Evolutionary conservation across 2,888 invertebrate species (phyloP).

Genomic region (Fragum sueziense): DNA sequence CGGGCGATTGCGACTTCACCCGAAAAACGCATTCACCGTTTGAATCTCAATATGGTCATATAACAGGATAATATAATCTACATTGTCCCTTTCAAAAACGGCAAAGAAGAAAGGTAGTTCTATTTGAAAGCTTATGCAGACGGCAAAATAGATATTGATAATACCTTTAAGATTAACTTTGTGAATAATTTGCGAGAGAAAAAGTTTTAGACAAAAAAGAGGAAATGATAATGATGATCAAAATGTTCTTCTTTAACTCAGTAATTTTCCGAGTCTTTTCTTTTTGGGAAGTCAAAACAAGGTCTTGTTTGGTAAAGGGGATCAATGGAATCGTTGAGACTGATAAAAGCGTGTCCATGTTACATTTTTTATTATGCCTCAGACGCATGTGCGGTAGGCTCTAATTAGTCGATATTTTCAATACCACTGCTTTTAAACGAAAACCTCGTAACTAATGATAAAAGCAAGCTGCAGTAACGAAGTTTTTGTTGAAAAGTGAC

Average conservation of each 20-base stretch:
- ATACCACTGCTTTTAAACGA: not conserved
- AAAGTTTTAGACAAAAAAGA: not conserved
- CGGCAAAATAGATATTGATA: not conserved
- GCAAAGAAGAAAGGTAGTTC: not conserved
- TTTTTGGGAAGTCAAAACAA: too few species aligned
- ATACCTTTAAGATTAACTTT: not conserved
- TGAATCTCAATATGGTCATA: not conserved
- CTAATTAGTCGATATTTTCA: not conserved
- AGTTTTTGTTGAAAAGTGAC: too few species aligned
- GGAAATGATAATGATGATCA: not conserved
- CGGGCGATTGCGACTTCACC: too few species aligned
- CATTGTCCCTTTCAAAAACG: not conserved
- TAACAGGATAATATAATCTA: not conserved
- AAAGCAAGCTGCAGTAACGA: too few species aligned
- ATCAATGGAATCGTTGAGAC: not conserved
- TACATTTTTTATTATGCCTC: not conserved
- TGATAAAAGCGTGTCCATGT: not conserved
- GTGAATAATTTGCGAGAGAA: not conserved
- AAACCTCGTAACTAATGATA: too few species aligned
- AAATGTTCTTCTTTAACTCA: not conserved
- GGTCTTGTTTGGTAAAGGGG: not conserved
- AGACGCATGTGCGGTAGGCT: not conserved
- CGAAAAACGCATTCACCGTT: too few species aligned
- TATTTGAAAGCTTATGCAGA: too few species aligned
- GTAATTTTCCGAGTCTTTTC: not conserved